phyloP scores from a whole-genome alignment of 2,888 invertebrate genomes.

The Apeira syringaria region DNA sequence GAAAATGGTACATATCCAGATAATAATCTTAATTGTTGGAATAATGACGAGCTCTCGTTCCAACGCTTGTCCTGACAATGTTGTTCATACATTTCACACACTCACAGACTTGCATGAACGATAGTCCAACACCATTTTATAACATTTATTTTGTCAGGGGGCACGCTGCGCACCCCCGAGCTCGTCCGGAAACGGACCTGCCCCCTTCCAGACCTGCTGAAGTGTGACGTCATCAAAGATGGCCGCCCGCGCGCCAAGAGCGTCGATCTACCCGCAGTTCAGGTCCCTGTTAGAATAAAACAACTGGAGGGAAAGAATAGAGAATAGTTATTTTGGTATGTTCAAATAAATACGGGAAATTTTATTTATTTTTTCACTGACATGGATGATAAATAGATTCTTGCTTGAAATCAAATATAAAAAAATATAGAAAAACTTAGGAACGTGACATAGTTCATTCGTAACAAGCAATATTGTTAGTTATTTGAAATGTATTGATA shows the following conservation, averaged over 20 bases:
- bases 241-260: constrained; percentile 69
- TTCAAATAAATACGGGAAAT: not conserved
- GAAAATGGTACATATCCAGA: too few species aligned
- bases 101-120: too few species aligned
- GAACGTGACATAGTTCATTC: too few species aligned
- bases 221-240: constrained; percentile 41
- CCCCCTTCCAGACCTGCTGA: constrained; percentile 55
- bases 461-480: too few species aligned
- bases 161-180: constrained; percentile 59
- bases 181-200: constrained; percentile 54
- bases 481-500: too few species aligned
- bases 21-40: too few species aligned
- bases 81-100: too few species aligned
- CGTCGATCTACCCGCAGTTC: constrained; percentile 75
- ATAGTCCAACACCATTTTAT: not conserved
- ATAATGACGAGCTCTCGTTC: too few species aligned
- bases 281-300: constrained; percentile 72
- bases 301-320: constrained; percentile 58
- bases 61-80: too few species aligned
- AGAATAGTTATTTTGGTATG: constrained; percentile 34
- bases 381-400: too few species aligned
- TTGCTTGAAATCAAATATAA: too few species aligned
- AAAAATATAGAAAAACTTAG: too few species aligned
- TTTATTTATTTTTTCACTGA: not conserved
- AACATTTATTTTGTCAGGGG: constrained; percentile 39